These are phyloP conservation scores for Pluvianellus socialis DNA, from an alignment of 2,113 vertebrate genomes.

Conservation along the genomic window DNA sequence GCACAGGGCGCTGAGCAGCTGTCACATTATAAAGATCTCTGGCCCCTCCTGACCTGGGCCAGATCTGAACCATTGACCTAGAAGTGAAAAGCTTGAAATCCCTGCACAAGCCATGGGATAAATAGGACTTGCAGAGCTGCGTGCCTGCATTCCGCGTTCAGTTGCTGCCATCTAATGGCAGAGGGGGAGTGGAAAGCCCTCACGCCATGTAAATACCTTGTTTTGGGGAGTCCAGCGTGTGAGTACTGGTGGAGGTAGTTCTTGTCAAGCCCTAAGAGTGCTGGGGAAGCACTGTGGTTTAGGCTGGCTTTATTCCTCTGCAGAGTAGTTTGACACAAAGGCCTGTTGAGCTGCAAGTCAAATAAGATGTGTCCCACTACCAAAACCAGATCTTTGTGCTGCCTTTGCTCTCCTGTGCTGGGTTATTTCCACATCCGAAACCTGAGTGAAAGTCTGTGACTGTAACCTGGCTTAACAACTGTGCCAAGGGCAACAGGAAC, in stretches of 20 bases:
- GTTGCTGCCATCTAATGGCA: conserved; percentile 63
- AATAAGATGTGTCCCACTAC: neutral
- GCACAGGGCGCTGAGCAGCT: neutral
- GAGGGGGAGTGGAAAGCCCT: neutral
- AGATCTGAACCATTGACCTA: conserved; percentile 38
- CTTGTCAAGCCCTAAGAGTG: too few species aligned
- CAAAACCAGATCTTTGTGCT: neutral
- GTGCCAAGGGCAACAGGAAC: neutral
- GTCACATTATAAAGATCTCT: neutral
- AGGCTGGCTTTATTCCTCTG: neutral
- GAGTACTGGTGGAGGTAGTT: neutral
- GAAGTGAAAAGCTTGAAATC: conserved; percentile 35
- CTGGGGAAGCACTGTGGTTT: neutral
- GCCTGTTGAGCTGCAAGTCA: neutral
- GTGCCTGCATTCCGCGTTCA: neutral
- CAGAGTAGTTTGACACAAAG: neutral
- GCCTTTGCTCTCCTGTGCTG: neutral
- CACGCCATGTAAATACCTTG: neutral
- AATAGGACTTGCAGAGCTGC: neutral
- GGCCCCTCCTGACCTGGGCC: conserved; percentile 2
- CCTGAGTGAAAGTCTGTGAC: neutral
- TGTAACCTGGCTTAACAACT: neutral
- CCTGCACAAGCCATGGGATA: neutral
- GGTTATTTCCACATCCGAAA: neutral
- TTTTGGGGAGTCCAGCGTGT: neutral